Evolutionary conservation across 2,797 vertebrate species (phyloP).

Genomic region (Phataginus tetradactyla): DNA sequence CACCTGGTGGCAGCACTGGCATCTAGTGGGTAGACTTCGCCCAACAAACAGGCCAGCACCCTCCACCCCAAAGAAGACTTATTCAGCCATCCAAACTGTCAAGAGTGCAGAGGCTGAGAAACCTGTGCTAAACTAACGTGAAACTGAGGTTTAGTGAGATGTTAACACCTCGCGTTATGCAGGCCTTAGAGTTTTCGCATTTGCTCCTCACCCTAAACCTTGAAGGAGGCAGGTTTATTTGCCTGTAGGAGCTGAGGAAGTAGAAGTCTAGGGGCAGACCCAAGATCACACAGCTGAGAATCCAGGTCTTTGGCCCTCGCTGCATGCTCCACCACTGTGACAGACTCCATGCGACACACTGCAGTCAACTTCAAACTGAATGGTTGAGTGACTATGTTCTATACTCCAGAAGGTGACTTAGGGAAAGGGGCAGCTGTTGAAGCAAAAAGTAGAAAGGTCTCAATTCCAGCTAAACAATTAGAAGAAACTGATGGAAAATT

Average conservation of each 20-base stretch:
- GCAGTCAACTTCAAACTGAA: background rate
- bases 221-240: background rate
- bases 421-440: background rate
- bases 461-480: too few relatives aligned
- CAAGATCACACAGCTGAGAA: background rate
- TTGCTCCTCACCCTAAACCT: too few relatives aligned
- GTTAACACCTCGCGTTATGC: too few relatives aligned
- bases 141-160: background rate
- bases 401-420: background rate
- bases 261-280: background rate
- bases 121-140: background rate
- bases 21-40: background rate
- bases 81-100: background rate
- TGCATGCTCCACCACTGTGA: too few relatives aligned
- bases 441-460: background rate
- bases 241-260: background rate
- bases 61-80: background rate
- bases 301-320: background rate
- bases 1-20: background rate
- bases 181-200: background rate
- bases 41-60: background rate
- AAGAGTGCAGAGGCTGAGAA: background rate
- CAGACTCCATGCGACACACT: rapidly evolving
- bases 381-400: background rate
- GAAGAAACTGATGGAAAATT: background rate